Base-by-base conservation (phyloP, 1,140 invertebrate species). In the Mamestra configurata region DNA sequence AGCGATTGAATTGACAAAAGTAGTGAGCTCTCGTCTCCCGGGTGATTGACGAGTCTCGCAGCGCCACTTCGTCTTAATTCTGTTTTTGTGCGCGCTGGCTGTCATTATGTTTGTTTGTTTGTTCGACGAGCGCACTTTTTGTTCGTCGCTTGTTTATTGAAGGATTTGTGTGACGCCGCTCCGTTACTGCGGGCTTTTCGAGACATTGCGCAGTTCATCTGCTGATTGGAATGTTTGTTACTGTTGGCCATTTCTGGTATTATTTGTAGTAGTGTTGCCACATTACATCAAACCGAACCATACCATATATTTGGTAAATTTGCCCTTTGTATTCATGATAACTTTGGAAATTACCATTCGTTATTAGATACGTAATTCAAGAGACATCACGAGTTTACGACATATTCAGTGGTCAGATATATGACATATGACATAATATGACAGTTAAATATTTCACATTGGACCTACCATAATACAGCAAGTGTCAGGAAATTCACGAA, bases 41-140 rank as follows among this genome's bases (percentile, higher is more conserved):
- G 0, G 46, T 77, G 76, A 77, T 77, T 77, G 76, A 77, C 46
- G 59, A 77, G 76, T 15, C 24, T 24, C 10, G 37, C 37, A 7
- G 51, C 51, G 31, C 18, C 51, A 57, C 72, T 76, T n/a, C 15
- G 53, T 76, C 51, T 76, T 46, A 40, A 73, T 73, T 31, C 27
- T 57, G 51, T 73, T 73, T 73, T 73, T 57, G 51, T 57, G 27
- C n/a, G 24, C 22, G 31, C 18, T 55, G 15, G 18, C 31, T 43
- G 71, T 51, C 53, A 37, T 40, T 57, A 57, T 51, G 51, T 15
- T 40, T 73, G 71, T 73, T 73, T 73, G 71, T 73, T 57, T 53
- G 71, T 57, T n/a, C 51, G 27, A 40, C 18, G 61, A 57, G 20
- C 49, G 53, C 27, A 22, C 49, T 57, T 57, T 73, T 73, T 57